Evolutionary conservation across 2,113 vertebrate genomes (phyloP), one percentile per base, ranked within the genome.

Genomic region (Corynorhinus townsendii): DNA sequence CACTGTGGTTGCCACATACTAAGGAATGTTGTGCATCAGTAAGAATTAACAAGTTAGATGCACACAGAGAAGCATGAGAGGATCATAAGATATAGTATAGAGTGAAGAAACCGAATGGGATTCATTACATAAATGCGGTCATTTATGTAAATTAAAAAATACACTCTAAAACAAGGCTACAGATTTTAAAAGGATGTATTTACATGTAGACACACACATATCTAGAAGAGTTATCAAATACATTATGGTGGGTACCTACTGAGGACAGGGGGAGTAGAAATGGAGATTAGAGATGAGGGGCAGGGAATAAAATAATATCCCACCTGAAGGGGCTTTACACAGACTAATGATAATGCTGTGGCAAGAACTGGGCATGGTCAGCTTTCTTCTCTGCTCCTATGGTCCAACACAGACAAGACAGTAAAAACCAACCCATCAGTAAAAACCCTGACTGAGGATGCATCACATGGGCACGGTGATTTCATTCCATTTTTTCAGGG

Each of bases 381-480:
- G 45, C 49, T n/a, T 66, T 33, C 2, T 54, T 43, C 82, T 12
- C 9, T 4, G 6, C 3, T 52, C 75, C 30, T 35, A 0, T 12
- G 45, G 38, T 3, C 33, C 9, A 30, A 0, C 15, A 20, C 38
- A 52, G 69, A 69, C 14, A 66, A 56, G 84, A 26, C 19, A 30
- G 35, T 0, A 17, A 33, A 22, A 59, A 30, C 26, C 30, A 54
- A 7, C n/a, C 72, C 15, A 20, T 68, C 59, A 16, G 20, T 26
- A 28, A 66, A 49, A 33, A 4, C 20, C 35, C 33, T 26, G 59
- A 43, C 71, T 35, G 33, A 43, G 45, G 45, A 47, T 1, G 11
- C 68, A 30, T 40, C 19, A 2, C 11, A 0, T 0, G 14, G 7
- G 33, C 11, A 5, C 0, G 0, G 22, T 22, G 33, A n/a, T 22